phyloP scores from a whole-genome alignment of 2,888 invertebrate genomes.

The Eretmocerus hayati region DNA sequence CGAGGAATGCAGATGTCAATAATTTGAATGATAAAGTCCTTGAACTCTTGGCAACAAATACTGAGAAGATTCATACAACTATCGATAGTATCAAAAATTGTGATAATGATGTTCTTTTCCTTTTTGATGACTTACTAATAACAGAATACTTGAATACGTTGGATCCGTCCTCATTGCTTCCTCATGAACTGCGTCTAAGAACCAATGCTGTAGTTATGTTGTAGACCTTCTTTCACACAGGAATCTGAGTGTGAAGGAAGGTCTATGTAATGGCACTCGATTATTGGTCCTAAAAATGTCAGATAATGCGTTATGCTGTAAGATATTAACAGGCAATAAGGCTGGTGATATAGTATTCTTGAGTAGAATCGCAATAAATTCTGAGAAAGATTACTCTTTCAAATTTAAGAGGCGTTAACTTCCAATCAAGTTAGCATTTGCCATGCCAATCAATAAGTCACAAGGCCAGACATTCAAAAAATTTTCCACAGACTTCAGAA shows the following conservation, averaged over 20 bases:
- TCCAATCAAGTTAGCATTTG: slow-evolving; percentile 21
- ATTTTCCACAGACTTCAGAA: slow-evolving; percentile 18
- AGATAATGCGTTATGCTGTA: not conserved
- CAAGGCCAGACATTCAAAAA: slow-evolving; percentile 21
- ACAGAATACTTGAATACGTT: slow-evolving; percentile 22
- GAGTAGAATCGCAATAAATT: not conserved
- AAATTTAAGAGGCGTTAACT: slow-evolving; percentile 13
- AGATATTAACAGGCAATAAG: not conserved
- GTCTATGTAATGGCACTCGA: slow-evolving; percentile 21
- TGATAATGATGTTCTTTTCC: slow-evolving; percentile 10
- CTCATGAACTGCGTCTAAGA: slow-evolving; percentile 19
- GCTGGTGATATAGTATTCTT: not conserved
- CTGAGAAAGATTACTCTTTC: not conserved
- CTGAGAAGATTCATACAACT: slow-evolving; percentile 18
- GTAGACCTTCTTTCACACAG: too few relatives aligned
- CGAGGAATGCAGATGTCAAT: slow-evolving; percentile 3
- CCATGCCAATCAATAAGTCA: slow-evolving; percentile 22
- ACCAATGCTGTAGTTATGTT: slow-evolving; percentile 20
- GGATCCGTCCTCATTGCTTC: slow-evolving; percentile 18
- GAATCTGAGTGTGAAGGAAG: slow-evolving; percentile 22
- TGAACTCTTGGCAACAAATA: slow-evolving; percentile 1
- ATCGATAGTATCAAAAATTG: slow-evolving; percentile 17
- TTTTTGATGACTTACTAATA: slow-evolving; percentile 12
- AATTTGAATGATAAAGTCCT: slow-evolving; percentile 5
- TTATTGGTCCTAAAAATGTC: not conserved